Percentiles rank a stretch among this genome's conserved stretches.
Evolutionary conservation across 2,113 vertebrate species (phyloP).

Genomic region (Aptenodytes patagonicus): DNA sequence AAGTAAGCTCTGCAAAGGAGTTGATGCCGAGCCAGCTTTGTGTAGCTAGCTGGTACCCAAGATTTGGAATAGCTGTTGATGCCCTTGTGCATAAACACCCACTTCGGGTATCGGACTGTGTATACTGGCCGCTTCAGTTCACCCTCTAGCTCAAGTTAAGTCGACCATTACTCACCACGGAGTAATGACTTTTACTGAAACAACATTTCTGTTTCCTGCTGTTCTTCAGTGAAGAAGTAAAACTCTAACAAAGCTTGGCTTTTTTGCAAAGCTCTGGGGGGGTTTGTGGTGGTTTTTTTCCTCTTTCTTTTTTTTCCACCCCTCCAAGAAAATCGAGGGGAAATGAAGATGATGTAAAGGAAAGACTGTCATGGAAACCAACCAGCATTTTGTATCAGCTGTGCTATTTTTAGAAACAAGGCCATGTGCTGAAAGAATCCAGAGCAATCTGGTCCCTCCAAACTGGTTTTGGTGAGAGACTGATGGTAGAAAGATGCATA

Average conservation of each 20-base stretch:
- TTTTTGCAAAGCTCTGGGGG: not conserved
- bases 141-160: not conserved
- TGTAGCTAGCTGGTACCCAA: not conserved
- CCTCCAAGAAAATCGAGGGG: not conserved
- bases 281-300: not conserved
- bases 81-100: not conserved
- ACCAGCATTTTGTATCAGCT: not conserved
- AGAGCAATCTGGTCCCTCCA: conserved; percentile 18
- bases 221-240: not conserved
- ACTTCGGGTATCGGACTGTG: rapidly evolving
- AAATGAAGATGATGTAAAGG: not conserved
- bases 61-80: not conserved
- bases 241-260: not conserved
- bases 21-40: not conserved
- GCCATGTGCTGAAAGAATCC: not conserved
- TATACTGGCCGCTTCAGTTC: rapidly evolving
- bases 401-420: conserved; percentile 6
- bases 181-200: not conserved
- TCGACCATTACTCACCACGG: not conserved
- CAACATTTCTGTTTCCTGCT: not conserved
- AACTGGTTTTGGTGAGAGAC: not conserved
- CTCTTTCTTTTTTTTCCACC: not conserved
- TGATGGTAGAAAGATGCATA: not conserved
- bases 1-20: not conserved
- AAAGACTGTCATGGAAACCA: conserved; percentile 26